Conservation (phyloP, 2,797 vertebrate genomes). For the Myotis daubentonii region DNA sequence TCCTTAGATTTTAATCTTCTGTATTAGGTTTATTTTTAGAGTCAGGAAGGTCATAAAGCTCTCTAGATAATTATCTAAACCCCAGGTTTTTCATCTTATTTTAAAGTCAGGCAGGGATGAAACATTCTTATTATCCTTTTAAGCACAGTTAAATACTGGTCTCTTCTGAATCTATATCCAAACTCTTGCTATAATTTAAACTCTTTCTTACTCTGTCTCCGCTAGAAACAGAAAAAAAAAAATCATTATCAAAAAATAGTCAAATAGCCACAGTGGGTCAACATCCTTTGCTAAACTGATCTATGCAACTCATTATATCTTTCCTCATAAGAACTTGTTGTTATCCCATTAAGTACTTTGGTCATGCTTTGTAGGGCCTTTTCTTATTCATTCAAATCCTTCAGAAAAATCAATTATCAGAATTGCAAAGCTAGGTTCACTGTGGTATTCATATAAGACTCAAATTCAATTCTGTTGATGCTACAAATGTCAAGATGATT, state of each 20-base stretch:
- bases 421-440: not conserved
- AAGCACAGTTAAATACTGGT: not conserved
- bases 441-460: not conserved
- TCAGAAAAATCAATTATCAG: constrained; percentile 25
- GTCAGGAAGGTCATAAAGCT: not conserved
- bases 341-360: not conserved
- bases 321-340: not conserved
- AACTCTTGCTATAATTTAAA: not conserved
- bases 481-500: constrained; percentile 25
- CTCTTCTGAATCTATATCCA: not conserved
- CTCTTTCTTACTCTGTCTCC: not conserved
- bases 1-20: not conserved
- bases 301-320: not conserved
- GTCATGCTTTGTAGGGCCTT: not conserved
- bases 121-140: not conserved
- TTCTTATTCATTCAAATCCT: constrained; percentile 32
- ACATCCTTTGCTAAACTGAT: not conserved
- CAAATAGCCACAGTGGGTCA: not conserved
- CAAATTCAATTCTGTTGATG: not conserved
- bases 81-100: not conserved
- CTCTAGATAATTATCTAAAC: not conserved
- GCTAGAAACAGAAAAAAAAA: not conserved
- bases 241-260: not conserved
- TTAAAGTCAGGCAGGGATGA: not conserved
- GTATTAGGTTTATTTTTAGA: not conserved